Evolutionary conservation across 2,797 vertebrate species (phyloP), one percentile per base, ranked within the genome.

Genomic region (Babyrousa celebensis): DNA sequence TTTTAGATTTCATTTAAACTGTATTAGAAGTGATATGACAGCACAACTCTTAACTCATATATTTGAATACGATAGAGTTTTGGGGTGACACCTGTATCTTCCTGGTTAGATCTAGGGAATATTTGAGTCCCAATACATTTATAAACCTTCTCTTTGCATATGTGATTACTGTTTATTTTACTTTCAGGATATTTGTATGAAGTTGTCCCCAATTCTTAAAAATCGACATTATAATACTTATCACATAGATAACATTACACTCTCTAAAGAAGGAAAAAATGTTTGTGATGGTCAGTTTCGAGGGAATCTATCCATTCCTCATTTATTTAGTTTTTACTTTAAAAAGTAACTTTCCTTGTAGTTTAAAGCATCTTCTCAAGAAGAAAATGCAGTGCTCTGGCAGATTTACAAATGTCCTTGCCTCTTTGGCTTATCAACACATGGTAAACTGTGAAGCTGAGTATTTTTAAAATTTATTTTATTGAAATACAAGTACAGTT

Each of bases 251-350:
- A 75, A 70, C 7, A 27, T 58, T 75, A 56, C 2, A 71, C 10
- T 72, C 56, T 87, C 4, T n/a, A 75, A 58, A 88, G 27, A 54
- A 74, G 12, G 18, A 56, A 68, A 95, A 65, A 60, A 5, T 6
- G 6, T 78, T 32, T 16, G 4, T 25, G 6, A 43, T 29, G 6
- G 6, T 12, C 29, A n/a, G 10, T 86, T 94, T 78, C 3, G 80
- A 75, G 20, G 17, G 36, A 18, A 63, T 86, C 25, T 91, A 79
- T 93, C 63, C 5, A 85, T 74, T 94, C 23, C 7, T 84, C 2
- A 62, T 58, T 60, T 63, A 17, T 2, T 18, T 83, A 36, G 52
- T 20, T 82, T 77, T 96, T 85, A 77, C 62, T 89, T 89, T 86
- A 23, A 72, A 94, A 82, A 86, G 48, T 58, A 74, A 3, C 16